These are phyloP conservation scores for Mycetomoellerius zeteki DNA, from an alignment of 1,140 invertebrate genomes.

Conservation along the genomic window DNA sequence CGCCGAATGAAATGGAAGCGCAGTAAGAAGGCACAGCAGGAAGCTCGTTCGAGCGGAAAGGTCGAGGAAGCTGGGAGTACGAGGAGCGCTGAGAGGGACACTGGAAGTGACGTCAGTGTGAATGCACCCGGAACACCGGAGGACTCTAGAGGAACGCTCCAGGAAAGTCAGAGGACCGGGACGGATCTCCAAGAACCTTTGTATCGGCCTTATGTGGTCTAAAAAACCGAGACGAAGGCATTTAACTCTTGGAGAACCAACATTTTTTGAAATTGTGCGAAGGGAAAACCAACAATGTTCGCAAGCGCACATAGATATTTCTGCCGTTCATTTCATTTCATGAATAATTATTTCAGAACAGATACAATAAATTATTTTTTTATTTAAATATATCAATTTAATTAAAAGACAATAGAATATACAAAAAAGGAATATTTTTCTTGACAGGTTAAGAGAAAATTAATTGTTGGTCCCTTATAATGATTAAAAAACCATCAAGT, in stretches of 20 bases:
- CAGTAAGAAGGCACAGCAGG: slow-evolving; percentile 97
- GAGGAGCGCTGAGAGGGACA: slow-evolving; percentile 77
- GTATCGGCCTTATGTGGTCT: slow-evolving; percentile 85
- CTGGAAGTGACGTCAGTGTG: slow-evolving; percentile 77
- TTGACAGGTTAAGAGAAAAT: background rate
- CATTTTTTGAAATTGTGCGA: background rate
- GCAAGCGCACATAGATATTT: background rate
- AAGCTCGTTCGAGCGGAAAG: slow-evolving; percentile 87
- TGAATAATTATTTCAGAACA: background rate
- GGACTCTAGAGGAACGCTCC: slow-evolving; percentile 79
- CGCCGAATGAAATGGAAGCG: slow-evolving; percentile 98
- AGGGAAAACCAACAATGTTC: background rate
- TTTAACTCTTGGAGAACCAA: slow-evolving; percentile 14
- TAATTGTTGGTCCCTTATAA: slow-evolving; percentile 1
- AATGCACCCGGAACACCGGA: slow-evolving; percentile 79
- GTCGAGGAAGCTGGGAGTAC: slow-evolving; percentile 77
- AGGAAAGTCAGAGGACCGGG: slow-evolving; percentile 79
- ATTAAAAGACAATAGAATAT: background rate
- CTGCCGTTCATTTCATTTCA: background rate
- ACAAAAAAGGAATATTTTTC: background rate
- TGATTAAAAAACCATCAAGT: background rate
- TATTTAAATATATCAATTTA: background rate
- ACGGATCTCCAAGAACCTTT: slow-evolving; percentile 84
- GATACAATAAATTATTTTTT: background rate
- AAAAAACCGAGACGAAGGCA: slow-evolving; percentile 61